Base-by-base conservation (phyloP, 1,140 invertebrate species). In the Scaptomyza pallida region DNA sequence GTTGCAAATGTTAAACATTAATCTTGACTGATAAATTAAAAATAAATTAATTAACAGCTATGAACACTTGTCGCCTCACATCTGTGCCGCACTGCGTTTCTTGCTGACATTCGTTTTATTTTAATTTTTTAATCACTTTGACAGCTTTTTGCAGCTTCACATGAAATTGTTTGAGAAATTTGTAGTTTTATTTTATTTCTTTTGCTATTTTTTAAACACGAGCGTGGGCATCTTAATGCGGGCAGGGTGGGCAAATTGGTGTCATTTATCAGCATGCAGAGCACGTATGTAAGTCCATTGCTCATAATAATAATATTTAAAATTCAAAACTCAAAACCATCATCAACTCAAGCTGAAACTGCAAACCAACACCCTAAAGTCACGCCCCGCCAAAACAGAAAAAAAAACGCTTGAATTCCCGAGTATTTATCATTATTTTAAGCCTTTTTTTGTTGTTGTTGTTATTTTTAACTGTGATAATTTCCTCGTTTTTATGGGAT, bases 11-110 rank as follows among this genome's bases (percentile, higher is more conserved):
- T 86, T 86, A 68, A 77, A 71, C 81, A 85, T 85, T 85, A 85
- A 85, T 86, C 81, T 88, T 86, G 80, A 71, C 81, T 85, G 77
- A 81, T 81, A 81, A 88, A 85, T 85, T 85, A 86, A 85, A 85
- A 85, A 86, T 52, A 72, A 83, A 83, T 83, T 83, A 80, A 85
- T 85, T 80, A 85, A 80, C 65, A 82, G 78, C 64, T 60, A 50
- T 48, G 76, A 85, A 75, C 79, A 79, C 79, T 72, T 75, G 71
- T 72, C 63, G 48, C 40, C 19, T 47, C n/a, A 16, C 55, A n/a
- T 55, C 56, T 55, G 33, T 57, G 56, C 33, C 16, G 23, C 63
- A 33, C 37, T n/a, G 35, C 19, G 50, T 19, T 40, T 52, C 73
- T 72, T 33, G 67, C 40, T 33, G 17, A 19, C 47, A 54, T 57